Conservation (phyloP, 2,113 vertebrate species). For the Phyllostomus discolor region DNA sequence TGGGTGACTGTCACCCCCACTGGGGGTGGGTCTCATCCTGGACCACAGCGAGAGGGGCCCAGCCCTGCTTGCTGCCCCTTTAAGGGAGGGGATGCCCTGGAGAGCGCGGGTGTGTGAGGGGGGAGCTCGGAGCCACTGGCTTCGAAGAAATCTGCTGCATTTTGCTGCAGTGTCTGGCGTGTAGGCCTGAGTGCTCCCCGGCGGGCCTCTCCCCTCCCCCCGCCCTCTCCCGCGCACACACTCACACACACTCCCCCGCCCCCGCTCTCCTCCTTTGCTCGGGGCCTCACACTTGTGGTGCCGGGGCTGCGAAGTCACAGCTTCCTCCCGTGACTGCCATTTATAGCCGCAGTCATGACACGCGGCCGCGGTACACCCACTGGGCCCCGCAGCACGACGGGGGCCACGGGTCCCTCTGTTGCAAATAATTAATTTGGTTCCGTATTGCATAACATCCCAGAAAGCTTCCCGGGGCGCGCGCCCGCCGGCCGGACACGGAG, state of each 20-base stretch:
- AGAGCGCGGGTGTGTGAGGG: background rate
- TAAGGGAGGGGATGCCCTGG: constrained; percentile 30
- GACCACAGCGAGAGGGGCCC: background rate
- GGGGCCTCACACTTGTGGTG: background rate
- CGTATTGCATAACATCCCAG: constrained; percentile 83
- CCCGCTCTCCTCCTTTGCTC: background rate
- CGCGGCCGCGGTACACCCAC: constrained; percentile 38
- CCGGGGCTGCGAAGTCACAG: background rate
- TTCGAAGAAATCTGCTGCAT: constrained; percentile 67
- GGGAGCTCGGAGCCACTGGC: background rate
- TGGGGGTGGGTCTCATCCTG: background rate
- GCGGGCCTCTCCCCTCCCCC: background rate
- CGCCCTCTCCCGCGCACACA: background rate
- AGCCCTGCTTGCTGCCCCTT: background rate
- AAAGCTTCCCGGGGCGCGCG: constrained; percentile 82
- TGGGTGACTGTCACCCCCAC: background rate
- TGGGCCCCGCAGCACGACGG: constrained; percentile 68
- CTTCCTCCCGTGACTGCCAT: constrained; percentile 56
- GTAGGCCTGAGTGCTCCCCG: constrained; percentile 56
- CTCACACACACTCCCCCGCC: background rate
- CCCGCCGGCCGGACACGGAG: constrained; percentile 74
- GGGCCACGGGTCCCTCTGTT: constrained; percentile 73
- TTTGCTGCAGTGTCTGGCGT: constrained; percentile 75
- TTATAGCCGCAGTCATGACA: constrained; percentile 47
- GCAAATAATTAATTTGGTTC: constrained; percentile 83